A percentile compares a stretch with the other conserved stretches of the same genome.
Evolutionary conservation across 2,797 vertebrate species (phyloP).

Genomic region (Lates japonicus): DNA sequence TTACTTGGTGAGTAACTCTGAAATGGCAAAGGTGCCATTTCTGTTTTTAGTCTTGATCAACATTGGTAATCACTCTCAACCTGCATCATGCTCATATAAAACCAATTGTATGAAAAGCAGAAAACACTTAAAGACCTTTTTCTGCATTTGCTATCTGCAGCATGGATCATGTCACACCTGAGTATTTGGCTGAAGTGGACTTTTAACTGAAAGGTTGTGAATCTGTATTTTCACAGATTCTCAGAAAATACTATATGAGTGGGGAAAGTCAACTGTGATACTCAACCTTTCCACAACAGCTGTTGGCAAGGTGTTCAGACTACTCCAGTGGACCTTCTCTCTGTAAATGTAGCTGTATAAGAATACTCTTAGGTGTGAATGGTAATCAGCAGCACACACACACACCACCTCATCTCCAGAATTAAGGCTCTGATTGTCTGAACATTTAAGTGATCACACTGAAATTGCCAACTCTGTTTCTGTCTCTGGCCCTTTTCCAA

Average conservation of each 20-base stretch:
- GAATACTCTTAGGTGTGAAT: conserved; percentile 34
- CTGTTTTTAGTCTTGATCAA: conserved; percentile 26
- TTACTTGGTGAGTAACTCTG: conserved; percentile 30
- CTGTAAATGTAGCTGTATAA: conserved; percentile 17
- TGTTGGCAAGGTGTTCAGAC: conserved; percentile 14
- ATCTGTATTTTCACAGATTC: conserved; percentile 24
- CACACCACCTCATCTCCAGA: conserved; percentile 14
- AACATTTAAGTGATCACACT: conserved; percentile 42
- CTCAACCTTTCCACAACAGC: conserved; percentile 28
- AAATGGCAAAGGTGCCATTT: conserved; percentile 7
- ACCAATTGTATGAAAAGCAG: not conserved
- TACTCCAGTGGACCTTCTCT: not conserved
- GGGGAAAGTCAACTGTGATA: conserved; percentile 36
- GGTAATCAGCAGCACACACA: conserved; percentile 15
- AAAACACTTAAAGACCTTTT: not conserved
- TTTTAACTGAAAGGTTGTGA: conserved; percentile 18
- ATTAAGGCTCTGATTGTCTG: conserved; percentile 48
- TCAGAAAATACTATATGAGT: conserved; percentile 14
- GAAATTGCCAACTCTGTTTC: conserved; percentile 42
- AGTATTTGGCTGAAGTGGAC: conserved; percentile 42
- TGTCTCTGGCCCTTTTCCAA: conserved; percentile 50
- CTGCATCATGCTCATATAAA: conserved; percentile 14
- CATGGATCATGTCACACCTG: conserved; percentile 19
- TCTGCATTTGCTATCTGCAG: conserved; percentile 6
- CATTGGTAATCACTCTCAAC: conserved; percentile 21